Percentiles rank a stretch among this genome's conserved stretches.
Conservation (phyloP, 2,888 invertebrate genomes). For the Tillus elongatus region DNA sequence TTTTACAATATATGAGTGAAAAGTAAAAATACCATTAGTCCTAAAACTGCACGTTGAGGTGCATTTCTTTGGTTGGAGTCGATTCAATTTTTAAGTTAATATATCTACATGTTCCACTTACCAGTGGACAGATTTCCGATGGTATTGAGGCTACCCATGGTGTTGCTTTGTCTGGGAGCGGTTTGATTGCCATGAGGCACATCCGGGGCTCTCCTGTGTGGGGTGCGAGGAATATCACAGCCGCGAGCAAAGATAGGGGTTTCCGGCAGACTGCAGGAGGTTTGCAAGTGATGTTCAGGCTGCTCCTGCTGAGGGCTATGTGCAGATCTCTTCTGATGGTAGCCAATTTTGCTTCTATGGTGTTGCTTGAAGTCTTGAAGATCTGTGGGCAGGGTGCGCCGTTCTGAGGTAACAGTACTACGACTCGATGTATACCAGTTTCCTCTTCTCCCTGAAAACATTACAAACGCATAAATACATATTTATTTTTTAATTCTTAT, state of each 20-base stretch:
- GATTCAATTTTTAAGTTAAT: no score
- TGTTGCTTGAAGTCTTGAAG: slow-evolving; percentile 42
- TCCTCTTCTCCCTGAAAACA: no score
- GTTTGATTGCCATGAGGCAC: slow-evolving; percentile 47
- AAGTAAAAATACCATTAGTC: no score
- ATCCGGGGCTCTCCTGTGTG: slow-evolving; percentile 59
- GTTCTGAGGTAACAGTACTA: slow-evolving; percentile 53
- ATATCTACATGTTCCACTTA: no score
- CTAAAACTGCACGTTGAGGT: no score
- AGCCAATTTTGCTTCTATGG: background rate
- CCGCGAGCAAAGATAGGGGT: slow-evolving; percentile 80
- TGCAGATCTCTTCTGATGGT: slow-evolving; percentile 41
- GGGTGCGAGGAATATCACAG: slow-evolving; percentile 75
- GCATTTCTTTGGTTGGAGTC: no score
- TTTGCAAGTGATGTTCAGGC: slow-evolving; percentile 62
- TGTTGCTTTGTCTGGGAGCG: slow-evolving; percentile 55
- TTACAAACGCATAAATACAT: no score
- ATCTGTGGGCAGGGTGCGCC: slow-evolving; percentile 66
- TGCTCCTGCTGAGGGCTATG: slow-evolving; percentile 52
- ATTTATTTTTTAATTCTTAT: slow-evolving; percentile 1
- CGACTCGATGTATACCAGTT: slow-evolving; percentile 45
- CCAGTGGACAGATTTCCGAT: slow-evolving; percentile 42
- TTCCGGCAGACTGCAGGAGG: slow-evolving; percentile 80
- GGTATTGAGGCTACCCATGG: slow-evolving; percentile 51
- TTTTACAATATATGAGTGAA: no score